Evolutionary conservation across 2,888 invertebrate genomes (phyloP).

Genomic region (Acronicta psi): DNA sequence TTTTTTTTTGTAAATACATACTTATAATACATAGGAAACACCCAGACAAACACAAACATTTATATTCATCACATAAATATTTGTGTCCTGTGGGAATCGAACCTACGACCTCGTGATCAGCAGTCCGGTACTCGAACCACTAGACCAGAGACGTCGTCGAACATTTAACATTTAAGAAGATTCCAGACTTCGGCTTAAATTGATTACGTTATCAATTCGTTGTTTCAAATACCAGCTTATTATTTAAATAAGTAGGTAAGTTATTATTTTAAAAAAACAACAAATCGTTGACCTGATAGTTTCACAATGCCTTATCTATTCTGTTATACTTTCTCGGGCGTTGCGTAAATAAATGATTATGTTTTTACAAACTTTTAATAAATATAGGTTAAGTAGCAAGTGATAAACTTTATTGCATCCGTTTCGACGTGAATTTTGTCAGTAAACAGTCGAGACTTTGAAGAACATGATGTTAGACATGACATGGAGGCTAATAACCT

Average conservation of each 20-base stretch:
- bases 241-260: background rate
- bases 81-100: too few relatives aligned
- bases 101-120: too few relatives aligned
- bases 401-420: background rate
- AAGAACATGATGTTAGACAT: too few relatives aligned
- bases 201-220: constrained; percentile 14
- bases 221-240: background rate
- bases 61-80: too few relatives aligned
- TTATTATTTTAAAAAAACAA: constrained; percentile 15
- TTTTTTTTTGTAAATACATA: too few relatives aligned
- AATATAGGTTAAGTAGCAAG: background rate
- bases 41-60: too few relatives aligned
- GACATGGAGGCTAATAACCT: too few relatives aligned
- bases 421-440: background rate
- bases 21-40: too few relatives aligned
- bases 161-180: too few relatives aligned
- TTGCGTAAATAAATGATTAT: constrained; percentile 28
- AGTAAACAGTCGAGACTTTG: too few relatives aligned
- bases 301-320: constrained; percentile 32
- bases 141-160: too few relatives aligned
- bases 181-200: constrained; percentile 20
- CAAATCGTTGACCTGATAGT: constrained; percentile 11
- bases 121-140: too few relatives aligned
- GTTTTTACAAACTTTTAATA: background rate
- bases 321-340: constrained; percentile 25